Base-by-base conservation (phyloP, 2,888 invertebrate genomes). In the Aphidius colemani region DNA sequence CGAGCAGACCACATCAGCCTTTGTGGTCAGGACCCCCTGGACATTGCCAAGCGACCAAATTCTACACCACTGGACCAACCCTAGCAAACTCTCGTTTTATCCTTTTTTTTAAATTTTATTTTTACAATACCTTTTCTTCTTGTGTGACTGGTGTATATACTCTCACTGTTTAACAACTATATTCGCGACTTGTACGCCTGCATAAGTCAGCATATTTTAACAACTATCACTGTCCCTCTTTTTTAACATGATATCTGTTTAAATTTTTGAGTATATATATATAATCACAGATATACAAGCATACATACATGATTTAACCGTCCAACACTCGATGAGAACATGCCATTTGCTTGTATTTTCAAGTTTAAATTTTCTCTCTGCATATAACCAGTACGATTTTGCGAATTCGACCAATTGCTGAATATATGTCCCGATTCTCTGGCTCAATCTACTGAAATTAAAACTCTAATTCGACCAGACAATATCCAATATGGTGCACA, bases 121-220 rank as follows among this genome's bases (percentile, higher is more conserved):
- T 30, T 30, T 30, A 30, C 30, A 30, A 30, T 30, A 30, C 30
- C 30, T 30, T 30, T 30, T 30, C 30, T 30, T 30, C 30, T 30
- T 30, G 30, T 30, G 5, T 30, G 30, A 30, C 30, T 30, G 30
- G 30, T 30, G 30, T 30, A 30, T 30, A 18, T 55, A 50, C 51
- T 53, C 60, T 58, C 63, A 60, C 46, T 46, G 62, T 58, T 66
- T 63, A 48, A 58, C 60, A 48, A 11, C 57, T 49, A 6, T 18
- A 49, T 39, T 44, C 59, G 57, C 60, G 59, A 67, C 59, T 59
- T 62, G 62, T 18, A 30, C 46, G 62, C 75, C 74, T 76, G 75
- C 78, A 79, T 80, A 80, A 81, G 81, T 81, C 81, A 81, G 81
- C 81, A 81, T 80, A 80, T 81, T 81, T 79, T 71, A 78, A 67